Evolutionary conservation across 2,888 invertebrate species (phyloP).

Genomic region (Leuctra nigra): DNA sequence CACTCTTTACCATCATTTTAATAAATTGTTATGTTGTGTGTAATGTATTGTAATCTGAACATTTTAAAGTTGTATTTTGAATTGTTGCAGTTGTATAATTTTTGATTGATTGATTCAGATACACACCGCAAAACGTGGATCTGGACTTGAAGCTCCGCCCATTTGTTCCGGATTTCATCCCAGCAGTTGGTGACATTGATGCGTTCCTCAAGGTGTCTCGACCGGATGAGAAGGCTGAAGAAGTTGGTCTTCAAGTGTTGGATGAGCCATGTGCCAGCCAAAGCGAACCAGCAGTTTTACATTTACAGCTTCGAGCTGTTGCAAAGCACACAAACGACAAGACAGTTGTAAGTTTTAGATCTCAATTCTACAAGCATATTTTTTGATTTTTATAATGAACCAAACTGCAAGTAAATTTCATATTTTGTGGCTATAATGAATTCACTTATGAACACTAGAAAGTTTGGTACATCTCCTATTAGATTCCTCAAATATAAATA

Average conservation of each 20-base stretch:
- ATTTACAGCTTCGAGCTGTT: constrained; percentile 75
- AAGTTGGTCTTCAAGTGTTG: constrained; percentile 67
- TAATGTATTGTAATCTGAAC: no score
- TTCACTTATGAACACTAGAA: constrained; percentile 20
- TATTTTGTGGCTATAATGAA: not conserved
- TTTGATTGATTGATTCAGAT: constrained; percentile 49
- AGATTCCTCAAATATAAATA: no score
- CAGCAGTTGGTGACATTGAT: constrained; percentile 97
- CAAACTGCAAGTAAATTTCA: not conserved
- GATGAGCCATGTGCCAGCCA: constrained; percentile 96
- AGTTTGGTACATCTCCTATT: no score
- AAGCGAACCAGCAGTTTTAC: constrained; percentile 90
- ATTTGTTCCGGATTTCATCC: constrained; percentile 94
- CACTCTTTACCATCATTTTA: no score
- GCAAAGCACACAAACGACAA: constrained; percentile 62
- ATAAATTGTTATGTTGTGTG: no score
- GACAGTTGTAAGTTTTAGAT: constrained; percentile 41
- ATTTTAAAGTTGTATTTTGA: no score
- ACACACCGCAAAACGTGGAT: constrained; percentile 87
- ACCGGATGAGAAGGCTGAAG: constrained; percentile 62
- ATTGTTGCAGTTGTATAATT: constrained; percentile 1
- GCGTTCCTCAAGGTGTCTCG: constrained; percentile 91
- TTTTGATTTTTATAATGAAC: no score
- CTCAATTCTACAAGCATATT: no score
- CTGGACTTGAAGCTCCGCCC: constrained; percentile 86